These are phyloP conservation scores for Otis tarda DNA, from an alignment of 2,113 vertebrate species.

Conservation along the genomic window DNA sequence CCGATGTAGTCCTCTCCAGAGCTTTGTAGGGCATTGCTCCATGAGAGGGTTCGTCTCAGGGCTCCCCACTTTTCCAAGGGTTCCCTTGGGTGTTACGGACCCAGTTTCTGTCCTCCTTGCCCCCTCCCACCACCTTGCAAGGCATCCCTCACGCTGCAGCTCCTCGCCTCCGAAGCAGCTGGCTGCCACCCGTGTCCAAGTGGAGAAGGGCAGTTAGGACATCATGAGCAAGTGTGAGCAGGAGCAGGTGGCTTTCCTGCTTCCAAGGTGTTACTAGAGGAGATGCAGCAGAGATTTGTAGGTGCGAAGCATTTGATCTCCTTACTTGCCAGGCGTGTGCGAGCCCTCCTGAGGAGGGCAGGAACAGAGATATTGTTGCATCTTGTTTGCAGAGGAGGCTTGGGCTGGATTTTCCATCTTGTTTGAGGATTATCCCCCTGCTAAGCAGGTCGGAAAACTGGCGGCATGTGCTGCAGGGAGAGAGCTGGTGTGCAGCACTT, in stretches of 20 bases:
- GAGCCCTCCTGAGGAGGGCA: neutral
- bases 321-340: neutral
- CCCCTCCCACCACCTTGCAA: neutral
- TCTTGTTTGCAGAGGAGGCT: neutral
- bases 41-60: neutral
- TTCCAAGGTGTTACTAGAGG: neutral
- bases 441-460: conserved; percentile 4
- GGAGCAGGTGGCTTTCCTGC: neutral
- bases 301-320: neutral
- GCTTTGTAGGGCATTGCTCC: neutral
- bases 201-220: neutral
- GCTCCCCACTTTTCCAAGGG: neutral
- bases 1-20: neutral
- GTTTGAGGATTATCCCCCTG: neutral
- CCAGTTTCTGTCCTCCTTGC: neutral
- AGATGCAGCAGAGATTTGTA: neutral
- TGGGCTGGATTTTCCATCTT: conserved; percentile 11
- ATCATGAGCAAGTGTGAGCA: neutral
- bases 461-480: neutral
- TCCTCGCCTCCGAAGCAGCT: neutral
- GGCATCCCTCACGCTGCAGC: neutral
- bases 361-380: neutral
- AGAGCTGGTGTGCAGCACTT: neutral
- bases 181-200: neutral
- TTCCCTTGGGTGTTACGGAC: neutral